Evolutionary conservation across 2,888 invertebrate species (phyloP).

Genomic region (Leptinotarsa tumamoca): DNA sequence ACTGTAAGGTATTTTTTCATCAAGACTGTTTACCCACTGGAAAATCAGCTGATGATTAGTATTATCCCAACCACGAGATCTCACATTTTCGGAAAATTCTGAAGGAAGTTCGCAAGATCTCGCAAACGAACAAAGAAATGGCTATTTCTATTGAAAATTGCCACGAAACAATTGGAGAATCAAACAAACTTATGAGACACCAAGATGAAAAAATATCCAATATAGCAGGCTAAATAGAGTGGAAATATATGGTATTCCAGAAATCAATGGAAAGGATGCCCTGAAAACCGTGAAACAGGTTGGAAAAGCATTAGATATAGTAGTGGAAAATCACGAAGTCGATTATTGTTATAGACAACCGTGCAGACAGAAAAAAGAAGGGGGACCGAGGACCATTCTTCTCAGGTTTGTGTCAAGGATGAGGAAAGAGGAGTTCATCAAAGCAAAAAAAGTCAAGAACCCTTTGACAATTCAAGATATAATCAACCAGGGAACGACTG

Average conservation of each 20-base stretch:
- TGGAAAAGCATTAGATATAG: slow-evolving; percentile 14
- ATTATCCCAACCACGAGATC: not conserved
- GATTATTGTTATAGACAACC: slow-evolving; percentile 16
- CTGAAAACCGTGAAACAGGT: slow-evolving; percentile 14
- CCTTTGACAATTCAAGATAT: slow-evolving; percentile 9
- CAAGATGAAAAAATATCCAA: slow-evolving; percentile 15
- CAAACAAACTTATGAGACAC: slow-evolving; percentile 20
- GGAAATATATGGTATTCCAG: not conserved
- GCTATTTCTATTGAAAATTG: slow-evolving; percentile 19
- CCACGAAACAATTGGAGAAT: not conserved
- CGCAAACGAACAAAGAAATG: not conserved
- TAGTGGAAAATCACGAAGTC: not conserved
- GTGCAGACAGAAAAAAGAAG: slow-evolving; percentile 4
- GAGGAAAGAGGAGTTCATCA: slow-evolving; percentile 14
- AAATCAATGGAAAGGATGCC: not conserved
- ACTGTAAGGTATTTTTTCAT: not conserved
- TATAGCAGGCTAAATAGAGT: not conserved
- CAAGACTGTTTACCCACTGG: not conserved
- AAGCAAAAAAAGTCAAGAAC: not conserved
- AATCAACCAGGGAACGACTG: slow-evolving; percentile 1
- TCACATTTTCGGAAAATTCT: not conserved
- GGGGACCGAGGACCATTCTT: slow-evolving; percentile 9
- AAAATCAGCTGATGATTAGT: slow-evolving; percentile 2
- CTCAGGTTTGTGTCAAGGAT: slow-evolving; percentile 20
- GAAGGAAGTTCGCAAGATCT: not conserved